Evolutionary conservation across 2,113 vertebrate species (phyloP).

Genomic region (Cryptotis parvus): DNA sequence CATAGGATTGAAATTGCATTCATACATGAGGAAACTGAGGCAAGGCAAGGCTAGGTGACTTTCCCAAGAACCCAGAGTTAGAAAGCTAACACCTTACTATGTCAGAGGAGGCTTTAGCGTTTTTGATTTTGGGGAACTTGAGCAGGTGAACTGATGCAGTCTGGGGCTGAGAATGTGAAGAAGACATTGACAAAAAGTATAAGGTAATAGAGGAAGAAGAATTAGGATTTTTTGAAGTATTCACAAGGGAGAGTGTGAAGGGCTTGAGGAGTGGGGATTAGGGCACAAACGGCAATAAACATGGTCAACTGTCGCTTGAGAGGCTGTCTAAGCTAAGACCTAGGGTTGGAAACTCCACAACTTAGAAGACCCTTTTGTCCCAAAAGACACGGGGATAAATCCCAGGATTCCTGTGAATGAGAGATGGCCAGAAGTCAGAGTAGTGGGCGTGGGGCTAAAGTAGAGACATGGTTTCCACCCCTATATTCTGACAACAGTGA

Average conservation of each 20-base stretch:
- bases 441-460: background rate
- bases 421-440: background rate
- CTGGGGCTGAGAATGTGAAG: background rate
- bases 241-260: background rate
- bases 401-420: background rate
- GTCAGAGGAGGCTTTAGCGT: background rate
- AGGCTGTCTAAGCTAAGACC: background rate
- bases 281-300: background rate
- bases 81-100: background rate
- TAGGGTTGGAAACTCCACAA: background rate
- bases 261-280: background rate
- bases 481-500: background rate
- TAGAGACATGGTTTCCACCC: background rate
- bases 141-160: background rate
- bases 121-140: background rate
- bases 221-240: background rate
- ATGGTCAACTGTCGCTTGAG: background rate
- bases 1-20: background rate
- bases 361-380: background rate
- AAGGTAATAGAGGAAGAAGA: background rate
- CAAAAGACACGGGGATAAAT: background rate
- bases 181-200: background rate
- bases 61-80: background rate
- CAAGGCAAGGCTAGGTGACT: background rate
- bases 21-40: background rate